Base-by-base conservation (phyloP, 2,888 invertebrate genomes). In the Hofmannophila pseudospretella region DNA sequence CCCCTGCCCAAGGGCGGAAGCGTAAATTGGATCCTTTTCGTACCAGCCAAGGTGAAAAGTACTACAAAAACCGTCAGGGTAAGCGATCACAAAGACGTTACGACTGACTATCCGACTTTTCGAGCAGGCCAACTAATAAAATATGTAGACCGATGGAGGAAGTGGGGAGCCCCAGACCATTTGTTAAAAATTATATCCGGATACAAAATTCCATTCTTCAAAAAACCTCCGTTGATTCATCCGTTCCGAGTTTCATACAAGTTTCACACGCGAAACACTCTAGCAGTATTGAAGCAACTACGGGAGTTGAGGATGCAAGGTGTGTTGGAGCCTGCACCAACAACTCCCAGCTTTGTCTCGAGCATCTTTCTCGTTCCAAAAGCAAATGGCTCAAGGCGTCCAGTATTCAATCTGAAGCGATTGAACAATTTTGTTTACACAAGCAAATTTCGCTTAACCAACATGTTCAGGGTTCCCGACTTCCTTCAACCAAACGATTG, bases 331-430 rank as follows among this genome's bases (percentile, higher is more conserved):
- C 4, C 2, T 12, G 49, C 40, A 2, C 31, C 4, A 3, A 1
- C 16, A 7, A 30, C 47, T 4, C 50, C 51, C 13, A 53, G 51
- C 30, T 58, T 56, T 26, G 4, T 58, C 4, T 54, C 58, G 7
- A 25, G 44, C 7, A 42, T 58, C 26, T 58, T 56, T 37, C 42
- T 56, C 5, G 40, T 49, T 0, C 48, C 49, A 7, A 58, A 58
- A 19, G 13, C 32, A 28, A 48, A 51, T 40, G 49, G 52, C 7
- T 38, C 47, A 2, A 16, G 4, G 5, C 40, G 54, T 0, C 51
- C 54, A 0, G 53, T 57, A 20, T 54, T 53, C 53, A 51, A 51
- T 32, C 37, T 55, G 7, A 49, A 43, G 38, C 31, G 36, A 1
- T 36, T 54, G 5, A 61, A 58, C 42, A 2, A 40, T 0, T 59